Percentiles rank a stretch among this genome's conserved stretches.
Evolutionary conservation across 30 jellyfish, hydroid and myxozoan genomes (phyloP).

Genomic region (Morbakka virulenta): DNA sequence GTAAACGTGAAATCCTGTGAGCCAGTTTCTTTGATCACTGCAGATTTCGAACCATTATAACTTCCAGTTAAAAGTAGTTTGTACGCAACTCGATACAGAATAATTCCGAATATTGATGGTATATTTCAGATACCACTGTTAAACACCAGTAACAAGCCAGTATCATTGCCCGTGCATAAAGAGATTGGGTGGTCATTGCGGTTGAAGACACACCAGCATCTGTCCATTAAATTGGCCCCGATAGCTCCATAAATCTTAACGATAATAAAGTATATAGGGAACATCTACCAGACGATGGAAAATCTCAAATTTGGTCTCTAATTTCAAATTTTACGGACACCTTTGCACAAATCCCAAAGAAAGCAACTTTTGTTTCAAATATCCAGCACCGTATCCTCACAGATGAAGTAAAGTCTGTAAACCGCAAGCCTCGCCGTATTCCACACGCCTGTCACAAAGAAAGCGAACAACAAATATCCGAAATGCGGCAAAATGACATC

Average conservation of each 20-base stretch:
- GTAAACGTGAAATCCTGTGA: constrained; percentile 18
- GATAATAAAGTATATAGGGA: constrained; percentile 21
- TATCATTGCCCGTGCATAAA: constrained; percentile 1
- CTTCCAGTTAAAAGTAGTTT: neutral
- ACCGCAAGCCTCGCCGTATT: constrained; percentile 8
- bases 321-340: constrained; percentile 18
- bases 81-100: constrained; percentile 31
- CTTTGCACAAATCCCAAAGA: constrained; percentile 29
- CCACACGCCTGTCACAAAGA: constrained; percentile 37
- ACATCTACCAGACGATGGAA: constrained; percentile 8
- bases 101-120: constrained; percentile 41
- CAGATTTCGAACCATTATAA: constrained; percentile 2
- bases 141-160: constrained; percentile 7
- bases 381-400: constrained; percentile 18
- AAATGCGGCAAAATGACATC: constrained; percentile 26
- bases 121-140: constrained; percentile 26
- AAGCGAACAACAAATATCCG: constrained; percentile 24
- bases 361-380: constrained; percentile 14
- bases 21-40: constrained; percentile 3
- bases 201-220: constrained; percentile 15
- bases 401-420: constrained; percentile 15
- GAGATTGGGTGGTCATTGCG: constrained; percentile 14
- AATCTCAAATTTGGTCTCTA: constrained; percentile 10
- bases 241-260: neutral
- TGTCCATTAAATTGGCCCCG: neutral